These are phyloP conservation scores for Sebastes glaucus DNA, from an alignment of 2,797 vertebrate genomes.

Conservation along the genomic window DNA sequence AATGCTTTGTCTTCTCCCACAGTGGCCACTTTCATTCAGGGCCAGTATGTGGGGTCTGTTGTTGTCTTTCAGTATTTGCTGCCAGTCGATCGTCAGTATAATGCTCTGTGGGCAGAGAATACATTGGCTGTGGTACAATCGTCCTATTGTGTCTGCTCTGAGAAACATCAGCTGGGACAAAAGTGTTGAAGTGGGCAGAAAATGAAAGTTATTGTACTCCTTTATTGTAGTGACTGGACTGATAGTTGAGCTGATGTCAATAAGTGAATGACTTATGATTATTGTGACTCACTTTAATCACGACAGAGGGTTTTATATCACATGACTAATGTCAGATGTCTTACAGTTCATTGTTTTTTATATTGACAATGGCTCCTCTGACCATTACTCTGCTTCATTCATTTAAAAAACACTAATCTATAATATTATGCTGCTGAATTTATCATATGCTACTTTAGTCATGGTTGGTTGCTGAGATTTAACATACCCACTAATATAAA, in stretches of 20 bases:
- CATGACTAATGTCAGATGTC: neutral
- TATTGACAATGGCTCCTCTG: neutral
- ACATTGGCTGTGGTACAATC: constrained; percentile 52
- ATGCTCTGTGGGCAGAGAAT: constrained; percentile 50
- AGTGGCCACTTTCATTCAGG: constrained; percentile 73
- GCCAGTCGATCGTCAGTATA: constrained; percentile 50
- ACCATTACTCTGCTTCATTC: neutral
- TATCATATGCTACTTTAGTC: neutral
- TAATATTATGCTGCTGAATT: neutral
- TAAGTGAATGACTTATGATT: neutral
- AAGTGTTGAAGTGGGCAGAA: constrained; percentile 38
- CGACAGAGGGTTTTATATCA: neutral
- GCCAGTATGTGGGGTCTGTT: constrained; percentile 72
- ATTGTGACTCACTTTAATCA: constrained; percentile 17
- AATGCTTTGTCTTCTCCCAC: constrained; percentile 73
- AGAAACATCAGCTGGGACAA: constrained; percentile 36
- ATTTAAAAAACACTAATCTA: neutral
- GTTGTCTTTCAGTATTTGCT: constrained; percentile 70
- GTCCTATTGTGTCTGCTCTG: constrained; percentile 43
- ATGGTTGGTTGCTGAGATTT: too few relatives aligned
- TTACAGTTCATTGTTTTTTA: neutral
- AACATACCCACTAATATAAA: too few relatives aligned
- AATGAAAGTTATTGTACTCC: constrained; percentile 19
- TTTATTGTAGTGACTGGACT: constrained; percentile 1
- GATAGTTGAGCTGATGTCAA: constrained; percentile 10